Percentiles rank a stretch among this genome's conserved stretches.
Conservation (phyloP, 64 coral and sea anemone species). For the Actinia tenebrosa region DNA sequence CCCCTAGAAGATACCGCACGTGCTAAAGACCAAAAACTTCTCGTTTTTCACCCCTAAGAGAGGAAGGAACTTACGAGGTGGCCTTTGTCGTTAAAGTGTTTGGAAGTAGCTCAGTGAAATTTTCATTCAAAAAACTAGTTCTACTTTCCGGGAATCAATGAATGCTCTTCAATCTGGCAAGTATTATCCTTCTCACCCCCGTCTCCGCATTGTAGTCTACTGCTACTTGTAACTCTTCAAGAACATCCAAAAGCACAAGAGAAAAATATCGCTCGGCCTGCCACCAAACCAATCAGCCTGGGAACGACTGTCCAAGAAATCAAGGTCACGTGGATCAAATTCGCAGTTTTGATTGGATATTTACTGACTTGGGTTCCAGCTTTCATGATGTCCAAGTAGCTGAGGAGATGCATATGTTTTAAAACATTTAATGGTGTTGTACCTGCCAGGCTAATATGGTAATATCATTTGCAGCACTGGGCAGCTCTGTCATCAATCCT, state of each 20-base stretch:
- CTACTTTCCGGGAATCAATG: background rate
- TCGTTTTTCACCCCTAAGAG: no score
- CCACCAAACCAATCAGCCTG: background rate
- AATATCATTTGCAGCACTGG: background rate
- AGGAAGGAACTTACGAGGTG: background rate
- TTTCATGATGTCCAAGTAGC: no score
- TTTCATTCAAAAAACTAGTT: background rate
- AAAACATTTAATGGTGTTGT: background rate
- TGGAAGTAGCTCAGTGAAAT: background rate
- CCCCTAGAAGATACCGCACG: no score
- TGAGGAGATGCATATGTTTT: background rate
- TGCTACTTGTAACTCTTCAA: slow-evolving; percentile 29
- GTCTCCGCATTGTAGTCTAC: background rate
- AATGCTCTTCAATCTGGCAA: background rate
- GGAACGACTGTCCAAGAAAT: slow-evolving; percentile 14
- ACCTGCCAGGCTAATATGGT: background rate
- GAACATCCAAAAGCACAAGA: slow-evolving; percentile 13
- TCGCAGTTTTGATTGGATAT: background rate
- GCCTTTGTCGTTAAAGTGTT: background rate
- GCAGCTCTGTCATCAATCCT: background rate
- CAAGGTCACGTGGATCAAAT: slow-evolving; percentile 4
- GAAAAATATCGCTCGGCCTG: background rate
- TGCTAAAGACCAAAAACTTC: no score
- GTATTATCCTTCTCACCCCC: background rate
- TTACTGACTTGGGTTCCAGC: background rate